These are phyloP conservation scores for Dorcus hopei DNA, from an alignment of 2,888 invertebrate genomes.

Conservation along the genomic window DNA sequence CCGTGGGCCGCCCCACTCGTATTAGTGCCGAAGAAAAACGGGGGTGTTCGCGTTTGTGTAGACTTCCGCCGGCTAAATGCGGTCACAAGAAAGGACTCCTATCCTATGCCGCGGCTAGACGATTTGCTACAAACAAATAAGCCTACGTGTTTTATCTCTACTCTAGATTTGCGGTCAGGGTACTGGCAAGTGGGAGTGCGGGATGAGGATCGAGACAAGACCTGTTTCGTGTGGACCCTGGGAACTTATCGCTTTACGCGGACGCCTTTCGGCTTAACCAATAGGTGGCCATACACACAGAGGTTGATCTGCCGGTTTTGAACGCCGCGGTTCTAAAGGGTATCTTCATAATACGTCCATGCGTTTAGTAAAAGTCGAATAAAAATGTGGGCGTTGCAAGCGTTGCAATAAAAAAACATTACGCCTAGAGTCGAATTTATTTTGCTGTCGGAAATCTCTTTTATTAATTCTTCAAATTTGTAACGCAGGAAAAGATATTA, in stretches of 20 bases:
- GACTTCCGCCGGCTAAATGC: conserved; percentile 36
- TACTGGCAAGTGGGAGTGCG: conserved; percentile 39
- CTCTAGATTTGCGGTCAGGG: conserved; percentile 39
- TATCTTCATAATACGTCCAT: too few relatives aligned
- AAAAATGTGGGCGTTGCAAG: too few relatives aligned
- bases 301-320: too few relatives aligned
- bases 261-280: conserved; percentile 30
- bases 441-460: too few relatives aligned
- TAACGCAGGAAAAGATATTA: too few relatives aligned
- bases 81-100: conserved; percentile 27
- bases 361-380: too few relatives aligned
- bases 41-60: conserved; percentile 34
- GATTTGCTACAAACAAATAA: conserved; percentile 40
- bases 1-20: conserved; percentile 41
- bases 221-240: conserved; percentile 33
- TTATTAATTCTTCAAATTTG: too few relatives aligned
- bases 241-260: conserved; percentile 24
- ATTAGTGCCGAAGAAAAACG: conserved; percentile 39
- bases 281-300: too few relatives aligned
- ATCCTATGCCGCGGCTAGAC: conserved; percentile 44
- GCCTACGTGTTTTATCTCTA: conserved; percentile 27
- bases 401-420: too few relatives aligned
- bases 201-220: conserved; percentile 39
- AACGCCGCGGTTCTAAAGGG: too few relatives aligned
- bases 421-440: too few relatives aligned